phyloP scores from a whole-genome alignment of 2,888 invertebrate species.

The Argyresthia albistria region DNA sequence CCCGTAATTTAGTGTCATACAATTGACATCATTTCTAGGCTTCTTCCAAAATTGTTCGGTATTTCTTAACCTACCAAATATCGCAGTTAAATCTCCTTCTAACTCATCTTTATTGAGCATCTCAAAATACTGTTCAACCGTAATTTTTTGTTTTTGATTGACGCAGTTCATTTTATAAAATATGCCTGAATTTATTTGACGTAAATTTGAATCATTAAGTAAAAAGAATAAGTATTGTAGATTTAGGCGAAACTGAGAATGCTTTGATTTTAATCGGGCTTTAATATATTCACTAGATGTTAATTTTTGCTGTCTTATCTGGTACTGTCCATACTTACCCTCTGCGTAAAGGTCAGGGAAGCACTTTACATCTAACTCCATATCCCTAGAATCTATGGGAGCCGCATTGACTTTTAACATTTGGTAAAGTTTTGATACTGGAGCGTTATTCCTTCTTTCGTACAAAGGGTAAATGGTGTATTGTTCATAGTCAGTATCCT shows the following conservation, averaged over 20 bases:
- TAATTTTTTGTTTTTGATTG: slow-evolving; percentile 15
- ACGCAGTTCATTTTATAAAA: slow-evolving; percentile 19
- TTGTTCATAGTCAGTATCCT: slow-evolving; percentile 10
- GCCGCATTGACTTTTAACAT: slow-evolving; percentile 15
- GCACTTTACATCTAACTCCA: slow-evolving; percentile 7
- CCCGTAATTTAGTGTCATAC: slow-evolving; percentile 18
- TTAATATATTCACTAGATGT: slow-evolving; percentile 14
- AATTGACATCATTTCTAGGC: slow-evolving; percentile 17
- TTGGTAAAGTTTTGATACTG: slow-evolving; percentile 14
- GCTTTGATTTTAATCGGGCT: slow-evolving; percentile 9
- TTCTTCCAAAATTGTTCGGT: slow-evolving; percentile 19
- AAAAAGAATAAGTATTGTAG: slow-evolving; percentile 12
- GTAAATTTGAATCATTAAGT: slow-evolving; percentile 11
- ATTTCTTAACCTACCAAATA: slow-evolving; percentile 20
- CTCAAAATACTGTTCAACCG: slow-evolving; percentile 18
- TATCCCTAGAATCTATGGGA: slow-evolving; percentile 12
- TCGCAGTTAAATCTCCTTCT: slow-evolving; percentile 18
- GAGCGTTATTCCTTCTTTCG: background rate
- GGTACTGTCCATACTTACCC: slow-evolving; percentile 15
- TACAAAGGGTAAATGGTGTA: too few relatives aligned
- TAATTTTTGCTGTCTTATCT: slow-evolving; percentile 11
- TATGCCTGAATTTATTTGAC: slow-evolving; percentile 18
- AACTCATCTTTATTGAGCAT: slow-evolving; percentile 17
- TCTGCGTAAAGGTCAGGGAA: slow-evolving; percentile 14
- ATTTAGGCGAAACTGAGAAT: slow-evolving; percentile 11